These are phyloP conservation scores for Odocoileus virginianus DNA, from an alignment of 2,113 vertebrate genomes.

Conservation along the genomic window DNA sequence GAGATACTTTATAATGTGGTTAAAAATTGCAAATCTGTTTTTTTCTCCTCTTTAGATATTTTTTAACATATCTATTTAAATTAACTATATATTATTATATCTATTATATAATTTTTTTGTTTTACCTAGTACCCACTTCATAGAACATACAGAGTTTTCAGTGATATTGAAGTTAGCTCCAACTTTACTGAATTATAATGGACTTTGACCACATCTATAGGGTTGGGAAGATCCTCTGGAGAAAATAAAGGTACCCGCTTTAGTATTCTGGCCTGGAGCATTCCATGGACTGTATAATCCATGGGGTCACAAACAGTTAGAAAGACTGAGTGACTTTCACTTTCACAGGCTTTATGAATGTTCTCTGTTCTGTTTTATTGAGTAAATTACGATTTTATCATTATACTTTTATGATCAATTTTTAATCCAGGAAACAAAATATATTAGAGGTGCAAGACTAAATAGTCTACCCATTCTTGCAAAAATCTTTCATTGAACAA, in stretches of 20 bases:
- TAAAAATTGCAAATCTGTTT: background rate
- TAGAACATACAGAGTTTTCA: background rate
- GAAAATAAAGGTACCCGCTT: background rate
- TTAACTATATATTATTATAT: background rate
- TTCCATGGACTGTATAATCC: background rate
- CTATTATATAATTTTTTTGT: background rate
- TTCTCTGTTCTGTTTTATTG: background rate
- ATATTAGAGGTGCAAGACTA: background rate
- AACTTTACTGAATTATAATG: background rate
- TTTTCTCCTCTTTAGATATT: background rate
- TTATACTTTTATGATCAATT: background rate
- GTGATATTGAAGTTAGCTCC: background rate
- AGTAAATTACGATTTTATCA: background rate
- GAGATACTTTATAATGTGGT: background rate
- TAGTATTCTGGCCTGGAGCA: background rate
- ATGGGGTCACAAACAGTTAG: background rate
- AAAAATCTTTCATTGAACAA: background rate
- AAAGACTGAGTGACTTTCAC: background rate
- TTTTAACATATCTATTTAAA: background rate
- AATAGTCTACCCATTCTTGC: background rate
- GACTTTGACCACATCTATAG: background rate
- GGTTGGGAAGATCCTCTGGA: background rate
- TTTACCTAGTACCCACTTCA: background rate
- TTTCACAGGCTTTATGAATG: background rate
- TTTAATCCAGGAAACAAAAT: background rate